Base-by-base conservation (phyloP, 2,797 vertebrate genomes). In the Semaprochilodus insignis region DNA sequence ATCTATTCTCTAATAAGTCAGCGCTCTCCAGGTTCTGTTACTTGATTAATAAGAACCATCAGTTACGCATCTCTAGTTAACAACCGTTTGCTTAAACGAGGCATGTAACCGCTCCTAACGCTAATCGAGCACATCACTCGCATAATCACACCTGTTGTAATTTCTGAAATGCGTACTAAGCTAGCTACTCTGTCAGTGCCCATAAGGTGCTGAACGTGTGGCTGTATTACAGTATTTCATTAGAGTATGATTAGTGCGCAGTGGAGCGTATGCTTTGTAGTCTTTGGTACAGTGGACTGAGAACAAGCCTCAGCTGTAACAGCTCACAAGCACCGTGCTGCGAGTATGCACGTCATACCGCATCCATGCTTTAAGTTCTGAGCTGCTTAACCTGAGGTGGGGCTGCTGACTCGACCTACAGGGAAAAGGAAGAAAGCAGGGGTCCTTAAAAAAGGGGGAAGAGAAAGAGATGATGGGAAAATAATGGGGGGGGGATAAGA, bases 131-230 rank as follows among this genome's bases (percentile, higher is more conserved):
- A 40, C 40, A 52, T 74, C 60, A 51, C 51, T 67, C 23, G 36
- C 27, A 66, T 44, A 69, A 71, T 82, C 63, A 19, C 55, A 75
- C 62, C 23, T 71, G 76, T 52, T 71, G 78, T 51, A 70, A 73
- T 52, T 66, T 48, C 40, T 51, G 21, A 73, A 52, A 74, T 80
- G 34, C 63, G 69, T 19, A 17, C 34, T 19, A 66, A 66, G 31
- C 31, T 66, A 81, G 57, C 27, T 66, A 23, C 75, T 81, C 60
- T n/a, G 5, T 78, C 15, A 60, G 52, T 36, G 27, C 65, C 66
- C 54, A 65, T 75, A 71, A 74, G 66, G 14, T 55, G 52, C 21
- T 25, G 27, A 57, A 34, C 14, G 66, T 66, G 60, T 25, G 40
- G 17, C 52, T 59, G 74, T 51, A 19, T 44, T 34, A 16, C 54